Evolutionary conservation across 1,140 invertebrate species (phyloP).

Genomic region (Diploscapter pachys): DNA sequence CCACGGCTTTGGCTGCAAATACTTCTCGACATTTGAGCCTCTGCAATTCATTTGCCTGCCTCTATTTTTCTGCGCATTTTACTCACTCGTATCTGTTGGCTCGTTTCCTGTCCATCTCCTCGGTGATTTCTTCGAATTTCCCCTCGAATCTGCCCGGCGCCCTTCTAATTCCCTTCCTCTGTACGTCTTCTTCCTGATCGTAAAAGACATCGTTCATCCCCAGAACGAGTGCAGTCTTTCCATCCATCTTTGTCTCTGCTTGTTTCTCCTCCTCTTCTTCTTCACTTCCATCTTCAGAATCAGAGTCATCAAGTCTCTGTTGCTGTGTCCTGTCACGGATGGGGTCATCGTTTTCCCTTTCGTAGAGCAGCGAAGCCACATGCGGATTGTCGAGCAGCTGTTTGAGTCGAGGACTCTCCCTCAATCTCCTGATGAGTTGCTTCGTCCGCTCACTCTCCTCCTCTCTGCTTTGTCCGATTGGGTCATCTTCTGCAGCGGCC

Average conservation of each 20-base stretch:
- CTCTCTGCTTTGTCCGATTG: too few species aligned
- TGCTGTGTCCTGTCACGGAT: neutral
- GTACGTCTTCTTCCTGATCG: slow-evolving; percentile 30
- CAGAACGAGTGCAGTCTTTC: slow-evolving; percentile 31
- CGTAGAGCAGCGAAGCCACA: slow-evolving; percentile 16
- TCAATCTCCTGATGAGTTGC: slow-evolving; percentile 5
- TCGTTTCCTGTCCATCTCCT: slow-evolving; percentile 10
- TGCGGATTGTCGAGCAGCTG: slow-evolving; percentile 11
- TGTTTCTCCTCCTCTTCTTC: slow-evolving; percentile 4
- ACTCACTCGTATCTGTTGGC: neutral
- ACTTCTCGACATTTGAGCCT: slow-evolving; percentile 19
- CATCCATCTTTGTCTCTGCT: slow-evolving; percentile 18
- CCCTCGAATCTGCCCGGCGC: slow-evolving; percentile 1
- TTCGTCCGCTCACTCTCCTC: too few species aligned
- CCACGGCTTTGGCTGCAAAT: slow-evolving; percentile 22
- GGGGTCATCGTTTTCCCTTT: slow-evolving; percentile 14
- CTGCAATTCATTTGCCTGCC: neutral
- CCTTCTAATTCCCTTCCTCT: slow-evolving; percentile 10
- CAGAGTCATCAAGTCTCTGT: too few species aligned
- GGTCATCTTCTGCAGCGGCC: too few species aligned
- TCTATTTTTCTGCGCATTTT: neutral
- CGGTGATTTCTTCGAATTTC: slow-evolving; percentile 25
- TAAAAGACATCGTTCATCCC: slow-evolving; percentile 24
- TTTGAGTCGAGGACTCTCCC: slow-evolving; percentile 7
- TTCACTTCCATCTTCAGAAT: neutral